These are phyloP conservation scores for Peromyscus nudipes DNA, from an alignment of 2,797 vertebrate genomes.

Conservation along the genomic window DNA sequence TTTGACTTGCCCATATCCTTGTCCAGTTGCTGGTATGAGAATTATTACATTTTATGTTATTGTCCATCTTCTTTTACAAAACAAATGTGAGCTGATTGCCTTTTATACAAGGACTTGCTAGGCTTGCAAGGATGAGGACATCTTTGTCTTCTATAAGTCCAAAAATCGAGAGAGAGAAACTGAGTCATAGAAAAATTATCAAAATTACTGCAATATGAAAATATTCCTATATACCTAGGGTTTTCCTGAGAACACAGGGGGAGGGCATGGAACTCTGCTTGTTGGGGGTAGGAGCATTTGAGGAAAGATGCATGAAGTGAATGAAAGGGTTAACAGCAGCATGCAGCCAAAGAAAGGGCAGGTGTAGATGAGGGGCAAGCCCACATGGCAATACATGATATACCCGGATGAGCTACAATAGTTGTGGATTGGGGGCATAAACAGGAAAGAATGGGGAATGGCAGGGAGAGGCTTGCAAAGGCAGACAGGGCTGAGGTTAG, in stretches of 20 bases:
- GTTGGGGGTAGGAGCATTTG: not conserved
- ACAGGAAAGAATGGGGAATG: fast-evolving
- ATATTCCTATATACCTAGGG: too few species aligned
- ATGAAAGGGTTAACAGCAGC: not conserved
- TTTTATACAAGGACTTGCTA: not conserved
- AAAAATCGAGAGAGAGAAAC: not conserved
- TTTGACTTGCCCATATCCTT: not conserved
- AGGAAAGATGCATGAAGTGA: not conserved
- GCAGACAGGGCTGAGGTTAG: not conserved
- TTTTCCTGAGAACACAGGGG: not conserved
- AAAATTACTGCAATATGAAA: not conserved
- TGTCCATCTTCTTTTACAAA: not conserved
- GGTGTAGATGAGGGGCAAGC: not conserved
- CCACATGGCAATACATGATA: not conserved
- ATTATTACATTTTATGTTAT: not conserved
- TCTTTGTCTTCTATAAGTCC: not conserved
- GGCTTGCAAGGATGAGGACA: fast-evolving
- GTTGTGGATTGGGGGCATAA: not conserved
- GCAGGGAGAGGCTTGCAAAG: not conserved
- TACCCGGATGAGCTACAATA: fast-evolving
- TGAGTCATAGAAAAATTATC: not conserved
- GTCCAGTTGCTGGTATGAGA: not conserved
- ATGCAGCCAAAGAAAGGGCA: not conserved
- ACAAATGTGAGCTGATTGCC: too few species aligned
- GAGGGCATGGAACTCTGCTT: fast-evolving